phyloP scores from a whole-genome alignment of 2,113 vertebrate genomes.

The Sphyrna mokarran region DNA sequence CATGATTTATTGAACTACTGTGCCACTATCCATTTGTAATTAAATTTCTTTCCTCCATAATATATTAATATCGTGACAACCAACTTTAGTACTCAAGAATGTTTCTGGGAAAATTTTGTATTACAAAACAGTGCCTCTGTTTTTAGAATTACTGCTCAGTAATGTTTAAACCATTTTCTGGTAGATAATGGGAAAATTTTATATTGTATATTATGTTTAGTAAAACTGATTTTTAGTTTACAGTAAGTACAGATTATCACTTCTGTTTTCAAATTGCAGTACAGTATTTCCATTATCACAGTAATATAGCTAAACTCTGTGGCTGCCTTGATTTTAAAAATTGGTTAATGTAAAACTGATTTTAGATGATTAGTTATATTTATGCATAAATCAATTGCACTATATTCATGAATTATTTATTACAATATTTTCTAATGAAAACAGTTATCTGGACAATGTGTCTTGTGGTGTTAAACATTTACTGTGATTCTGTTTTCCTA shows the following conservation, averaged over 20 bases:
- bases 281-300: constrained; percentile 75
- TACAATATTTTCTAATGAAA: constrained; percentile 82
- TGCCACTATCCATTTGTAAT: constrained; percentile 23
- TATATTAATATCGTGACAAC: constrained; percentile 41
- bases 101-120: constrained; percentile 77
- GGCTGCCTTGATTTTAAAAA: constrained; percentile 79
- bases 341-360: constrained; percentile 72
- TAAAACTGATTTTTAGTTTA: constrained; percentile 75
- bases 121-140: constrained; percentile 80
- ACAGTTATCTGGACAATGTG: constrained; percentile 59
- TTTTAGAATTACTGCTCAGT: constrained; percentile 77
- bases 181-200: constrained; percentile 78
- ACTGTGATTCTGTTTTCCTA: constrained; percentile 82
- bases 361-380: constrained; percentile 83
- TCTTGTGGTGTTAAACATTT: constrained; percentile 79
- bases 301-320: constrained; percentile 76
- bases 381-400: constrained; percentile 98
- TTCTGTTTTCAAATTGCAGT: constrained; percentile 71
- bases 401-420: constrained; percentile 87
- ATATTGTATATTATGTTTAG: constrained; percentile 80
- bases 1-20: background rate
- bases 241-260: constrained; percentile 68
- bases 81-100: constrained; percentile 69
- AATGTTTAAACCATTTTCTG: constrained; percentile 75
- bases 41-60: background rate